Percentiles rank a stretch among this genome's conserved stretches.
Evolutionary conservation across 2,113 vertebrate genomes (phyloP).

Genomic region (Panurus biarmicus): DNA sequence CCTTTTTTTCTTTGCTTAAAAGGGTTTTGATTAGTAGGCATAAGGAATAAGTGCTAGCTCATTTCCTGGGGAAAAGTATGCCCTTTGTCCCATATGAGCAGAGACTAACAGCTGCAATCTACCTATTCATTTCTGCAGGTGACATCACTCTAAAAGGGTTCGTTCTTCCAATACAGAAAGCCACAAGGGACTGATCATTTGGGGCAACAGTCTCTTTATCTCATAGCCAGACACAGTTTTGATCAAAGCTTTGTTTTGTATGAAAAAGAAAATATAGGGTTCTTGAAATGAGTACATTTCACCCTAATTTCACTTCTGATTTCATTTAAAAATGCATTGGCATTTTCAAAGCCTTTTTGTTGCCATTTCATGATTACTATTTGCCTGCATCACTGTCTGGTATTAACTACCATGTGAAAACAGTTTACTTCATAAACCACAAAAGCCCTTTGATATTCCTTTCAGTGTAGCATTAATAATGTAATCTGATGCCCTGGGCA

Average conservation of each 20-base stretch:
- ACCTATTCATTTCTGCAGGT: not conserved
- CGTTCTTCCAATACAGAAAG: not conserved
- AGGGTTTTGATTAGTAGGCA: conserved; percentile 10
- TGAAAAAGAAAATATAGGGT: not conserved
- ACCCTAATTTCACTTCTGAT: not conserved
- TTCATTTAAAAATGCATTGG: not conserved
- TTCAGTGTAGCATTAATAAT: conserved; percentile 51
- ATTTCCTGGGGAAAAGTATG: not conserved
- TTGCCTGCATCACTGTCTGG: conserved; percentile 27
- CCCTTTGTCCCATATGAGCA: not conserved
- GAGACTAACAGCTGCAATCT: not conserved
- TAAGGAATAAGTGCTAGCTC: not conserved
- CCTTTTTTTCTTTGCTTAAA: conserved; percentile 5
- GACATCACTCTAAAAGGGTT: not conserved
- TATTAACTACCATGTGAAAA: conserved; percentile 56
- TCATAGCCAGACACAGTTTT: not conserved
- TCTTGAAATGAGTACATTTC: not conserved
- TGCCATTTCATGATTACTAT: conserved; percentile 37
- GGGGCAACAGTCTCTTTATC: not conserved
- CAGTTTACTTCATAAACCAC: conserved; percentile 59
- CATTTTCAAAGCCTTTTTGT: not conserved
- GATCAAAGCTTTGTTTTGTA: not conserved
- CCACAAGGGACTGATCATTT: not conserved
- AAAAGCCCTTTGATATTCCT: conserved; percentile 40
- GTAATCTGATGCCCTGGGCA: not conserved